Conservation (phyloP, 2,113 vertebrate species). For the Callionymus lyra region DNA sequence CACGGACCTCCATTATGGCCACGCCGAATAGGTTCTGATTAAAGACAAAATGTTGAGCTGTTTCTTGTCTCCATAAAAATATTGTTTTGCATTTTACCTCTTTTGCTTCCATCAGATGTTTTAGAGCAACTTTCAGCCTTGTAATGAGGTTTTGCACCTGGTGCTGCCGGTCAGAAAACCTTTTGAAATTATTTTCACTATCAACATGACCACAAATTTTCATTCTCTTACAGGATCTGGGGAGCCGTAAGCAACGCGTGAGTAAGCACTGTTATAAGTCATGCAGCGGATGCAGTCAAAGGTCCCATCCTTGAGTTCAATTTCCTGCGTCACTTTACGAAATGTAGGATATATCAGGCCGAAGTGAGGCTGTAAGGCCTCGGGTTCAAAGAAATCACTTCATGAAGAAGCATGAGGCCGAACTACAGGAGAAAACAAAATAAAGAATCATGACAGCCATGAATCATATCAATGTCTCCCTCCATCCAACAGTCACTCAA, state of each 20-base stretch:
- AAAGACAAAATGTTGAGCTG: constrained; percentile 5
- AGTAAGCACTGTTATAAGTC: constrained; percentile 60
- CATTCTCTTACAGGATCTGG: constrained; percentile 70
- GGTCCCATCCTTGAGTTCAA: constrained; percentile 54
- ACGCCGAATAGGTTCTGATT: constrained; percentile 75
- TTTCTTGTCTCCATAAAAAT: not conserved
- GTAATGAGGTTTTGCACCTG: constrained; percentile 70
- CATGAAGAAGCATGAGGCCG: constrained; percentile 75
- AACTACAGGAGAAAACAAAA: constrained; percentile 47
- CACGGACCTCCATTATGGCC: constrained; percentile 80
- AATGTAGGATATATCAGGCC: constrained; percentile 73
- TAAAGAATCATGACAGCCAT: no score
- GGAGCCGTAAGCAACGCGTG: no score
- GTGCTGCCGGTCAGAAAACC: constrained; percentile 65
- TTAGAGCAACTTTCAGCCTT: constrained; percentile 67
- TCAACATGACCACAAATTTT: no score
- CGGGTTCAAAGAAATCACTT: constrained; percentile 72
- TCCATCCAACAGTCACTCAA: no score
- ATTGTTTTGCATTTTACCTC: constrained; percentile 57
- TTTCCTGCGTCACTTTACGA: constrained; percentile 68
- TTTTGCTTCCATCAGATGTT: constrained; percentile 70
- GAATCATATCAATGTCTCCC: no score
- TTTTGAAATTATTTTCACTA: not conserved
- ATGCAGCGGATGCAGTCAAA: constrained; percentile 76
- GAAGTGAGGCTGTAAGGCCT: constrained; percentile 69